Evolutionary conservation across 2,113 vertebrate species (phyloP).

Genomic region (Neotoma lepida): DNA sequence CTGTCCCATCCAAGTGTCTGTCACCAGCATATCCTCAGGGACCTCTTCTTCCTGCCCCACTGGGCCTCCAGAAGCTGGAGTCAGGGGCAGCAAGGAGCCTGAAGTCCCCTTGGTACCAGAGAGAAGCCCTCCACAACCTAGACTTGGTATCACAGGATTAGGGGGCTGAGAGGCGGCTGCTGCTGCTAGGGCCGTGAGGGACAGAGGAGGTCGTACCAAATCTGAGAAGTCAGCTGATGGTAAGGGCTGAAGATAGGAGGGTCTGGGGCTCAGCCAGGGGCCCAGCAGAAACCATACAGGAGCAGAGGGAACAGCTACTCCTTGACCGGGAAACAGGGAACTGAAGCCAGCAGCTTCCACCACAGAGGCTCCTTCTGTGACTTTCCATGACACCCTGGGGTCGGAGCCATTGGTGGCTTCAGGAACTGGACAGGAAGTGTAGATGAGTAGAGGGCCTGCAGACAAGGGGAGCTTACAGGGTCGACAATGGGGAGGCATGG

Average conservation of each 20-base stretch:
- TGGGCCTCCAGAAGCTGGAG: not conserved
- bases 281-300: not conserved
- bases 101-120: not conserved
- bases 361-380: not conserved
- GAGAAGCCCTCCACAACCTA: not conserved
- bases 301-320: not conserved
- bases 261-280: not conserved
- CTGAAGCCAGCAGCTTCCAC: not conserved
- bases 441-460: not conserved
- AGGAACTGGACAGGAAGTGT: not conserved
- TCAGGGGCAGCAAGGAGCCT: not conserved
- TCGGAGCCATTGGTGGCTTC: not conserved
- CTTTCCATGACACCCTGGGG: not conserved
- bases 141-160: not conserved
- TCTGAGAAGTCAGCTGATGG: not conserved
- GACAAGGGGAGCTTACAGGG: too few relatives aligned
- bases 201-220: not conserved
- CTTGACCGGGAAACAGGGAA: not conserved
- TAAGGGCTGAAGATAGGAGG: not conserved
- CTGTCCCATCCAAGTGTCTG: not conserved
- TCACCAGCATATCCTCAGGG: not conserved
- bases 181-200: not conserved
- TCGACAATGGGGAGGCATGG: not conserved
- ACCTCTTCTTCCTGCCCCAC: not conserved
- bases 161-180: not conserved